phyloP scores from a whole-genome alignment of 1,140 invertebrate species.

The Cepaea nemoralis region DNA sequence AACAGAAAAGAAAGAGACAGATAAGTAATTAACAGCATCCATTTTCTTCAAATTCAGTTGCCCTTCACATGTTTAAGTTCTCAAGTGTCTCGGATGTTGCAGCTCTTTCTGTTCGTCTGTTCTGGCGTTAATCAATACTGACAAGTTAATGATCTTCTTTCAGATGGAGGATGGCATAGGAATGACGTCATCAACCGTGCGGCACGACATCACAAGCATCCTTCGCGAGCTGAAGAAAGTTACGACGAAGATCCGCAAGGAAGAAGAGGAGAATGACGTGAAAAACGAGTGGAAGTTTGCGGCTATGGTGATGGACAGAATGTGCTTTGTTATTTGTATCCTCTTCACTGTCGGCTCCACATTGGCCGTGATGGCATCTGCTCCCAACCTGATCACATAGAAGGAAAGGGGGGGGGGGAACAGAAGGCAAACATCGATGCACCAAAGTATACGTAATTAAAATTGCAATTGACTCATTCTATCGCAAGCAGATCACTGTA shows the following conservation, averaged over 20 bases:
- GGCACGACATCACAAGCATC: conserved; percentile 86
- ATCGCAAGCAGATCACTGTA: too few species aligned
- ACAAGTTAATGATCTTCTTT: neutral
- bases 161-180: conserved; percentile 47
- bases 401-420: too few species aligned
- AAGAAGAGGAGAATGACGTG: conserved; percentile 71
- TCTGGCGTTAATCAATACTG: too few species aligned
- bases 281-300: conserved; percentile 97
- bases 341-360: conserved; percentile 98
- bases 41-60: too few species aligned
- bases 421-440: too few species aligned
- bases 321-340: conserved; percentile 99
- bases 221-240: conserved; percentile 97
- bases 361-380: conserved; percentile 86
- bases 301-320: conserved; percentile 98
- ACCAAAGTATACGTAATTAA: too few species aligned
- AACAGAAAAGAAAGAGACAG: too few species aligned
- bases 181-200: conserved; percentile 37
- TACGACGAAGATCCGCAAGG: conserved; percentile 71
- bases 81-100: too few species aligned
- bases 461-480: too few species aligned
- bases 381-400: conserved; percentile 62
- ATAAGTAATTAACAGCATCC: too few species aligned
- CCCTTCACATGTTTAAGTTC: too few species aligned
- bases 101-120: too few species aligned